Percentiles rank a stretch among this genome's conserved stretches.
These are phyloP conservation scores for Drosophila anomelani DNA, from an alignment of 2,888 invertebrate species.

Conservation along the genomic window DNA sequence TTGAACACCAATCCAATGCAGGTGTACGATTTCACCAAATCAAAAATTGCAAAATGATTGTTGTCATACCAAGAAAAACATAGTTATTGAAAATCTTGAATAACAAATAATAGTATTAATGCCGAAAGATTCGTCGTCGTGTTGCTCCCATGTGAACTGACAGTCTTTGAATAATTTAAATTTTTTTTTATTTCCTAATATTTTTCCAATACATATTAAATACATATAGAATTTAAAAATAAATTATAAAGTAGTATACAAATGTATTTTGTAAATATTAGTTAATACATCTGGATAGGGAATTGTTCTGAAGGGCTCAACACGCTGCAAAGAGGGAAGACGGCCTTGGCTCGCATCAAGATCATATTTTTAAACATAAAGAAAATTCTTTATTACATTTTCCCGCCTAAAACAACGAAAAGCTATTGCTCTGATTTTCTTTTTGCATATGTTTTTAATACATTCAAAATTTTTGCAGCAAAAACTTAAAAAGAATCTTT, in stretches of 20 bases:
- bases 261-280: constrained; percentile 61
- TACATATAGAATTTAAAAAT: constrained; percentile 45
- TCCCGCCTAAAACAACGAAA: constrained; percentile 6
- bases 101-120: neutral
- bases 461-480: neutral
- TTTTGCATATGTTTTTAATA: neutral
- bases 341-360: constrained; percentile 9
- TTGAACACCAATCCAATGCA: too few species aligned
- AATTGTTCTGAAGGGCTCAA: constrained; percentile 13
- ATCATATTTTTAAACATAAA: too few species aligned
- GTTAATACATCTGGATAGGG: constrained; percentile 31
- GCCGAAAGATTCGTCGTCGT: neutral
- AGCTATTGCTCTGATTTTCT: constrained; percentile 2
- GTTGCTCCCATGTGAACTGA: neutral
- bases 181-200: constrained; percentile 23
- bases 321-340: constrained; percentile 1
- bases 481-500: neutral
- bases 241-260: constrained; percentile 50
- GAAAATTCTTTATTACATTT: neutral
- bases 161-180: neutral
- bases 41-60: neutral
- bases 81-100: neutral
- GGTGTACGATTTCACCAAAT: too few species aligned
- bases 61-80: neutral
- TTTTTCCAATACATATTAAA: constrained; percentile 47